Evolutionary conservation across 2,113 vertebrate genomes (phyloP).

Genomic region (Neofelis nebulosa): DNA sequence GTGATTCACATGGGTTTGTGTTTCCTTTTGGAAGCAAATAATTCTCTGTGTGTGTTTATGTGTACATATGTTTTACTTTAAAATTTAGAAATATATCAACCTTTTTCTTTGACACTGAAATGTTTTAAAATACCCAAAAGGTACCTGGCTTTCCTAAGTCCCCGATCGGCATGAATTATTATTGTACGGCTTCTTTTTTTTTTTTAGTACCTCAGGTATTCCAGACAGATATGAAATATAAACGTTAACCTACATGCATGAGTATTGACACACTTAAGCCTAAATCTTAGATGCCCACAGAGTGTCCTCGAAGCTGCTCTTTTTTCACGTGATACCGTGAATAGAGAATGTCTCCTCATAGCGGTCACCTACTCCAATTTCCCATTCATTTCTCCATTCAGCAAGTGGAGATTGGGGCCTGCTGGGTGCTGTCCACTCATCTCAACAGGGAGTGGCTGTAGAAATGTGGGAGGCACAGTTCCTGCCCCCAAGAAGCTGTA

Average conservation of each 20-base stretch:
- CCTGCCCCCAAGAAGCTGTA: neutral
- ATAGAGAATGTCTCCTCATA: neutral
- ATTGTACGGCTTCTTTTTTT: neutral
- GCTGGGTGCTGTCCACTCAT: rapidly evolving
- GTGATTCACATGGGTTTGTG: neutral
- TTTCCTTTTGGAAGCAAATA: constrained; percentile 22
- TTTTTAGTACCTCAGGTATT: neutral
- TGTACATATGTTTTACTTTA: neutral
- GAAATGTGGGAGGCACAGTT: neutral
- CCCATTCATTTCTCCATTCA: neutral
- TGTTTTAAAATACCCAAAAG: neutral
- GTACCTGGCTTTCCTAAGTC: neutral
- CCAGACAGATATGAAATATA: neutral
- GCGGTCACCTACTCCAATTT: neutral
- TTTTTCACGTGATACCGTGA: rapidly evolving
- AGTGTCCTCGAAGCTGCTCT: neutral
- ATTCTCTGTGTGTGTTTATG: neutral
- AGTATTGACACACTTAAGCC: neutral
- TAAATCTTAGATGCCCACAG: neutral
- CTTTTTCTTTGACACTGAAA: neutral
- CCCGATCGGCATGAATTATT: neutral
- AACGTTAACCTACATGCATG: neutral
- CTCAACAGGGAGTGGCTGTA: neutral
- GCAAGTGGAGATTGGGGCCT: no score
- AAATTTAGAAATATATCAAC: neutral